A percentile compares a stretch with the other conserved stretches of the same genome.
Evolutionary conservation across 2,888 invertebrate genomes (phyloP).

Genomic region (Thereva unica): DNA sequence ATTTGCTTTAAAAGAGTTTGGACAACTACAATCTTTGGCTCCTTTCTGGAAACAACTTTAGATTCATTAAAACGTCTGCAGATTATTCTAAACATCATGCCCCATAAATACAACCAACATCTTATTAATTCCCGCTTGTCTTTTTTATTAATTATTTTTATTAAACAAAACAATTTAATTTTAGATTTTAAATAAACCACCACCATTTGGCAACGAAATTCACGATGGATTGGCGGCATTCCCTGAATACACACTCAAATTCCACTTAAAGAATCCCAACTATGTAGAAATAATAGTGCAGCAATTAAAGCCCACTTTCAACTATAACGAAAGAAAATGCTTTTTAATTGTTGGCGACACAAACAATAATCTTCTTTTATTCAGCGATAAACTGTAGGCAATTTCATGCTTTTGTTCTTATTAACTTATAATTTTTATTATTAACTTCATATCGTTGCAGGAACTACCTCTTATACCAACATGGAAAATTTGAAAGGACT

Average conservation of each 20-base stretch:
- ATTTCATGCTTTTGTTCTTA: background rate
- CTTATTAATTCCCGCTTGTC: too few relatives aligned
- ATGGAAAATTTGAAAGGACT: slow-evolving; percentile 58
- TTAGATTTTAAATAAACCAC: slow-evolving; percentile 72
- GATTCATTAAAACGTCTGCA: too few relatives aligned
- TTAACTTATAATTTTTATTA: background rate
- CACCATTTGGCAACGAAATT: slow-evolving; percentile 73
- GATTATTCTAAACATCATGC: too few relatives aligned
- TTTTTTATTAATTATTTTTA: too few relatives aligned
- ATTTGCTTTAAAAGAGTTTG: too few relatives aligned
- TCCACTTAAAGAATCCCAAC: slow-evolving; percentile 54
- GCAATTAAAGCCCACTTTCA: slow-evolving; percentile 58
- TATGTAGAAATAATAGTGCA: slow-evolving; percentile 54
- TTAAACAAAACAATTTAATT: background rate
- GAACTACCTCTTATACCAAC: slow-evolving; percentile 57
- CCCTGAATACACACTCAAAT: slow-evolving; percentile 65
- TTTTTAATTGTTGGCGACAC: slow-evolving; percentile 68
- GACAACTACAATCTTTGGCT: too few relatives aligned
- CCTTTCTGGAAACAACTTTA: too few relatives aligned
- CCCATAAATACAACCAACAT: too few relatives aligned
- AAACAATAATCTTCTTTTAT: slow-evolving; percentile 64
- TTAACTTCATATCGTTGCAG: slow-evolving; percentile 41
- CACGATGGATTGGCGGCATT: slow-evolving; percentile 65
- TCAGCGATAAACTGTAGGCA: slow-evolving; percentile 63
- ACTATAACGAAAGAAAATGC: slow-evolving; percentile 55